Conservation (phyloP, 2,113 vertebrate species). For the Shinisaurus crocodilurus region DNA sequence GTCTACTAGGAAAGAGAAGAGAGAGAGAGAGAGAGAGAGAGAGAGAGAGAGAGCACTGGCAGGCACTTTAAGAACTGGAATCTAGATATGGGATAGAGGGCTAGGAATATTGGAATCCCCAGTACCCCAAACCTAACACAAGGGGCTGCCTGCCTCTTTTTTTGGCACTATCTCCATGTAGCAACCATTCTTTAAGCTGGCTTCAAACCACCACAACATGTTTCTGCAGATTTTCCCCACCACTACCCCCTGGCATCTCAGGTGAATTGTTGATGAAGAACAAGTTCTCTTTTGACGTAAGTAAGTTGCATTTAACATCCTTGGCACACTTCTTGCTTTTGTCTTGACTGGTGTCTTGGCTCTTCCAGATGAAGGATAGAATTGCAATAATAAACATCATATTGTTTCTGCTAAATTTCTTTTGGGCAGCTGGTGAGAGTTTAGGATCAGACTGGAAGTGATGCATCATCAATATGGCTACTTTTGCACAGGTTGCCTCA, state of each 20-base stretch:
- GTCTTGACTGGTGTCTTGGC: not conserved
- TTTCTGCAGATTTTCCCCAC: conserved; percentile 30
- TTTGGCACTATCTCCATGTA: not conserved
- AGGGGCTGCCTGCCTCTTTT: not conserved
- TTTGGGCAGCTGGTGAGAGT: not conserved
- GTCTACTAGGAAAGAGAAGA: not conserved
- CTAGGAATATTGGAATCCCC: too few relatives aligned
- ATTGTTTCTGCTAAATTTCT: not conserved
- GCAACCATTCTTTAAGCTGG: not conserved
- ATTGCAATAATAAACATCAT: not conserved
- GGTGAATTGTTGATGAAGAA: conserved; percentile 17
- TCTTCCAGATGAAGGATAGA: not conserved
- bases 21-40: not conserved
- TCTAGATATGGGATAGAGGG: not conserved
- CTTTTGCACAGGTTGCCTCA: not conserved
- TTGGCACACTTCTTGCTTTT: conserved; percentile 8
- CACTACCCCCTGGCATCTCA: not conserved
- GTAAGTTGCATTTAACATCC: conserved; percentile 5
- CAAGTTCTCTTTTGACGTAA: conserved; percentile 15
- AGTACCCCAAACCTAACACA: not conserved
- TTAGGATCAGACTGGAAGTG: not conserved
- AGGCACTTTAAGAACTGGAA: too few relatives aligned
- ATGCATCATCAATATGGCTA: too few relatives aligned
- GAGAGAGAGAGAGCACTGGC: not conserved
- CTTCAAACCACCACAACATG: conserved; percentile 12